Percentiles rank a stretch among this genome's conserved stretches.
Conservation (phyloP, 2,797 vertebrate genomes). For the Schizopygopsis pylzovi region DNA sequence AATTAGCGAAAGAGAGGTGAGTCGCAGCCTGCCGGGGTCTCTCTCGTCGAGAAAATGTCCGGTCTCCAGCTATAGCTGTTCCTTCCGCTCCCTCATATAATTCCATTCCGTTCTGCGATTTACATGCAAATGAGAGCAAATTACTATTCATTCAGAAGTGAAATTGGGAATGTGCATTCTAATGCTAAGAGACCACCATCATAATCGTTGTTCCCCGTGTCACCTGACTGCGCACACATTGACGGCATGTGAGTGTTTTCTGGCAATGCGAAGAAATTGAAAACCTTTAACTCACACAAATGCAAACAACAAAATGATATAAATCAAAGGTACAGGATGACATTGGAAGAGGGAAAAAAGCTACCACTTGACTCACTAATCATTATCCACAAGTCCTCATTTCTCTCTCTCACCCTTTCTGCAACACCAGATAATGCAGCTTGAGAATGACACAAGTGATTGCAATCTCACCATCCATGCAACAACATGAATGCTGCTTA, state of each 20-base stretch:
- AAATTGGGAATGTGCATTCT: slow-evolving; percentile 48
- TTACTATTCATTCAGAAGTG: slow-evolving; percentile 57
- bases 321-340: not conserved
- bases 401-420: not conserved
- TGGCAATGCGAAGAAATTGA: not conserved
- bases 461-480: slow-evolving; percentile 16
- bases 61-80: slow-evolving; percentile 18
- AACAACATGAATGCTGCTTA: slow-evolving; percentile 15
- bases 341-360: not conserved
- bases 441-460: slow-evolving; percentile 38
- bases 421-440: slow-evolving; percentile 15
- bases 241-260: not conserved
- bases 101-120: slow-evolving; percentile 61
- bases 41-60: slow-evolving; percentile 12
- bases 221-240: not conserved
- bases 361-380: not conserved
- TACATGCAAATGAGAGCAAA: slow-evolving; percentile 68
- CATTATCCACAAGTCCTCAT: slow-evolving; percentile 19
- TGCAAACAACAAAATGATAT: not conserved
- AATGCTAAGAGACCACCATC: slow-evolving; percentile 45
- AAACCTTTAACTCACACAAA: slow-evolving; percentile 12
- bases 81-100: slow-evolving; percentile 48
- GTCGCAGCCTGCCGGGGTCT: slow-evolving; percentile 21
- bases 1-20: slow-evolving; percentile 41
- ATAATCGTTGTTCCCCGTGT: not conserved